Evolutionary conservation across 2,888 invertebrate genomes (phyloP).

Genomic region (Leucophora obtusa): DNA sequence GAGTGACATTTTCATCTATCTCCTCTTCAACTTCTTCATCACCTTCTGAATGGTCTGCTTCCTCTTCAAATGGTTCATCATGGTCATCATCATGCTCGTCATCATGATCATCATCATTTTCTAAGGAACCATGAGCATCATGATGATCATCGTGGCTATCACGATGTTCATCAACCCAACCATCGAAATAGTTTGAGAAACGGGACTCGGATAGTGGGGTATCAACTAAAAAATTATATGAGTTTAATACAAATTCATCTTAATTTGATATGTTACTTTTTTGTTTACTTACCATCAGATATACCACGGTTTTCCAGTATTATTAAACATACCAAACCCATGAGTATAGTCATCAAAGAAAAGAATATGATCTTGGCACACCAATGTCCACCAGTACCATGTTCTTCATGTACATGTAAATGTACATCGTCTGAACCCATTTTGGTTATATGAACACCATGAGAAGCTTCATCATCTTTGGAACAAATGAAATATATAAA

Average conservation of each 20-base stretch:
- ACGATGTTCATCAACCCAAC: slow-evolving; percentile 83
- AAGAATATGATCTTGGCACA: slow-evolving; percentile 92
- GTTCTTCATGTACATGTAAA: slow-evolving; percentile 88
- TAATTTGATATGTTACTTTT: slow-evolving; percentile 20
- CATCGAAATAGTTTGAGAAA: slow-evolving; percentile 87
- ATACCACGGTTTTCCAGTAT: slow-evolving; percentile 89
- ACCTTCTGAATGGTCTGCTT: slow-evolving; percentile 76
- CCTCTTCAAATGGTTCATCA: slow-evolving; percentile 70
- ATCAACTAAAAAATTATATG: slow-evolving; percentile 79
- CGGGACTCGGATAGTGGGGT: slow-evolving; percentile 83
- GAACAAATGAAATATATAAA: neutral
- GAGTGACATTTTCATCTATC: slow-evolving; percentile 71
- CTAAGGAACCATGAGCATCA: slow-evolving; percentile 72
- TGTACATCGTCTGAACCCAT: slow-evolving; percentile 84
- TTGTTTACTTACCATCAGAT: slow-evolving; percentile 84
- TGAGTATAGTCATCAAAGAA: slow-evolving; percentile 84
- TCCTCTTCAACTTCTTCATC: slow-evolving; percentile 75
- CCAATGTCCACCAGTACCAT: slow-evolving; percentile 89
- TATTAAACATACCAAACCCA: slow-evolving; percentile 87
- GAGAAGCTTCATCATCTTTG: slow-evolving; percentile 76
- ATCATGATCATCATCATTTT: slow-evolving; percentile 73
- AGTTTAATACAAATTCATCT: neutral
- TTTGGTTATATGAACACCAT: slow-evolving; percentile 78
- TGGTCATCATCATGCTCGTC: slow-evolving; percentile 70
- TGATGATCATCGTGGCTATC: slow-evolving; percentile 74